phyloP scores from a whole-genome alignment of 2,113 vertebrate genomes.

The Lampris megalopsis region DNA sequence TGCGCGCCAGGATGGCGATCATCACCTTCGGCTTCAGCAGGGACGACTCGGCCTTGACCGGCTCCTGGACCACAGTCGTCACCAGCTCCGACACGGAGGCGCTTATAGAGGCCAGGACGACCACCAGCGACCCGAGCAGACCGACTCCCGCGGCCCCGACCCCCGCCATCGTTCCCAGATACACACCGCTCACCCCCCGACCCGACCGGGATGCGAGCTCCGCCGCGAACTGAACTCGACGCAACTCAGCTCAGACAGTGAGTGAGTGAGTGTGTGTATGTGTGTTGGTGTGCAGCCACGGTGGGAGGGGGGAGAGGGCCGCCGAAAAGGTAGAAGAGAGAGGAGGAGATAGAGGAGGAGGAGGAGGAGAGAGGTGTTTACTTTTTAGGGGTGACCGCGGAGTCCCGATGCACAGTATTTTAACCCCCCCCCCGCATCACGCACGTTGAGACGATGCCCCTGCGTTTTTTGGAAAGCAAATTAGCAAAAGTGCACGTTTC shows the following conservation, averaged over 20 bases:
- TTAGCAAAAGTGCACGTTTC: too few species aligned
- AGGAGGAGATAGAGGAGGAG: conserved; percentile 1
- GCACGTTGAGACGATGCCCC: too few species aligned
- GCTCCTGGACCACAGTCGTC: conserved; percentile 70
- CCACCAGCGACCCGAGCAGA: conserved; percentile 64
- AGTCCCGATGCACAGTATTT: too few species aligned
- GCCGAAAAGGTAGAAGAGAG: neutral
- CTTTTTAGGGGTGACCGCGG: neutral
- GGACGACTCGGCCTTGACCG: conserved; percentile 80
- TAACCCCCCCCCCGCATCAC: too few species aligned
- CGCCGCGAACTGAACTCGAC: conserved; percentile 8
- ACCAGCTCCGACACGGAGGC: conserved; percentile 54
- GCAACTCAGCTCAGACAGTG: conserved; percentile 12
- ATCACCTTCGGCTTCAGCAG: conserved; percentile 89
- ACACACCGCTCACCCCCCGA: conserved; percentile 31
- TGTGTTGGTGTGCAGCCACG: neutral
- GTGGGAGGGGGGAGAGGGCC: conserved; percentile 25
- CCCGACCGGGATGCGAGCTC: conserved; percentile 39
- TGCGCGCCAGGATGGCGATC: conserved; percentile 89
- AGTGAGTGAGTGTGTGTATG: conserved; percentile 4
- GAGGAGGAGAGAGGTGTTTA: conserved; percentile 24
- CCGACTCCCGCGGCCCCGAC: conserved; percentile 49
- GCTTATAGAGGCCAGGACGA: conserved; percentile 37
- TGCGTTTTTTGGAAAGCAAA: too few species aligned
- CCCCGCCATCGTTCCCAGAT: conserved; percentile 70